Base-by-base conservation (phyloP, 2,888 invertebrate species). In the Mactromeris polynyma region DNA sequence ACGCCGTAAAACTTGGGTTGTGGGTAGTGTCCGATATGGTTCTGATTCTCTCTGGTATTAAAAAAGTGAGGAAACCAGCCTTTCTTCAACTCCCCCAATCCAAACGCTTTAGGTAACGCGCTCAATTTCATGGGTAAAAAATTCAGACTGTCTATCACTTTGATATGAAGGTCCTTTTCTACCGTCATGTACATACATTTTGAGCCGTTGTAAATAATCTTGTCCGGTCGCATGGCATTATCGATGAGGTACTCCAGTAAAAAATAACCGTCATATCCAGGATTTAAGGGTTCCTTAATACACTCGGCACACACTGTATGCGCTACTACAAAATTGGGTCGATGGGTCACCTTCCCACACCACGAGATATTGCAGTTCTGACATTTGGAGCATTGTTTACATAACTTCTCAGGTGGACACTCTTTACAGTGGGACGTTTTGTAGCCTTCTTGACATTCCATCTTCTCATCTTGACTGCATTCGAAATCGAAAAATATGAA, bases 21-120 rank as follows among this genome's bases (percentile, higher is more conserved):
- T 1, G 89, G 93, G 78, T 89, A 89, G 0, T 82, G 83, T 14
- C 89, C 90, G 17, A 86, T 58, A 77, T 91, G 91, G 2, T 64
- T 42, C 46, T 89, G 84, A 51, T 93, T 92, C 33, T 93, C 87
- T 21, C 31, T 17, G 2, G 46, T 90, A 79, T 92, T 91, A 38
- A 90, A 92, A 46, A 87, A 89, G 73, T 91, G 89, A 0, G 92
- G 93, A 58, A 90, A 92, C 26, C 38, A 90, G 14, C 90, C 91
- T 89, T 90, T 93, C 9, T 58, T 54, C 40, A 93, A 64, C 81
- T 91, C 91, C 19, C 36, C 58, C 54, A 90, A 83, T 40, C 89
- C 88, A 64, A 93, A 91, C 0, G 88, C 78, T 80, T 90, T 85
- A 6, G 92, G 90, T n/a, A 92, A 31, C 26, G 87, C 86, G 21